Evolutionary conservation across 2,113 vertebrate species (phyloP), one percentile per base, ranked within the genome.

Genomic region (Bambusicola thoracicus): DNA sequence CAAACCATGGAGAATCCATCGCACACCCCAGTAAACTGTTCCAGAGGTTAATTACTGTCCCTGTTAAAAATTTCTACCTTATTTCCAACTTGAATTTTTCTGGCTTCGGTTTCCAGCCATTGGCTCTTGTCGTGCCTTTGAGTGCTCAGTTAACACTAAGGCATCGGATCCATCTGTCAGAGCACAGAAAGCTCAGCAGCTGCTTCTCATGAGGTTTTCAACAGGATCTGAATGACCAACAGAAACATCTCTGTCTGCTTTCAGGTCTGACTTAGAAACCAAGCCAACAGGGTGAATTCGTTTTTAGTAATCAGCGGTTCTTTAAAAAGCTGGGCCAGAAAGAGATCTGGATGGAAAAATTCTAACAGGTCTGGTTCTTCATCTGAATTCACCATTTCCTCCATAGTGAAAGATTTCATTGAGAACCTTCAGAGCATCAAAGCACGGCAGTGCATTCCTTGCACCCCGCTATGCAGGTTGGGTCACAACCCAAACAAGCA

Each of bases 161-260:
- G 67, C 72, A 85, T 77, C 89, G 92, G 91, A 94, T 80, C 92
- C 94, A 91, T 95, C 89, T 94, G 94, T 58, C 91, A 58, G 81
- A 55, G 91, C 86, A 85, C 66, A 91, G 78, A 76, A 76, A 85
- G 56, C 86, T 87, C 89, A 38, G 91, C 84, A 89, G 87, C 87
- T 70, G 38, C 34, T 77, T 85, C 63, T 91, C 55, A 38, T 11
- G 63, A 82, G 84, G 58, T 10, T 89, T 90, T 89, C 83, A 72
- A 82, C 89, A 94, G 81, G 67, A 74, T 85, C 25, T 49, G 75
- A 87, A 34, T 40, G 41, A 86, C 59, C 70, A 89, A 55, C 58
- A 85, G 55, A 10, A 89, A 79, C 18, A 82, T 80, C 53, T 62
- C 67, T 92, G 55, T 53, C 86, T 90, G 78, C 55, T 84, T 94